Evolutionary conservation across 1,140 invertebrate genomes (phyloP), one percentile per base, ranked within the genome.

Genomic region (Scaptomyza hsui): DNA sequence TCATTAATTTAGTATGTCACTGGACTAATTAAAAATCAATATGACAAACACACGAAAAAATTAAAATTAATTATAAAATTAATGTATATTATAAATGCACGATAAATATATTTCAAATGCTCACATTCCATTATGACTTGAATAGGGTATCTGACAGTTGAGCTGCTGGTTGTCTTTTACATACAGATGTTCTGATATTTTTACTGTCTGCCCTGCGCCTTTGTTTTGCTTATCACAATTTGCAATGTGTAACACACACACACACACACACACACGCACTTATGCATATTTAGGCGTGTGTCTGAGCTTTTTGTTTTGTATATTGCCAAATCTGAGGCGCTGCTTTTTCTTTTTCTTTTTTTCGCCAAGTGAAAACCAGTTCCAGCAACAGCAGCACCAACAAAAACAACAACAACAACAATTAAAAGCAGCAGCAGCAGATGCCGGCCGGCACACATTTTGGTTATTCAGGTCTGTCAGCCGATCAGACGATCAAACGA

Each of bases 401-500:
- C 53, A 42, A 44, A 45, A 29, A 4, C 10, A 52, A 24, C 6
- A 35, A 9, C 24, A 24, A 16, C 10, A 48, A 41, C 56, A 19
- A 19, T n/a, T 15, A 9, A 37, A 37, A 37, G 32, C 64, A 13
- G 19, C 45, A 52, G 18, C 37, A 24, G 55, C 81, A 86, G 81
- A 86, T 88, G 82, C 82, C 82, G 82, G 82, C 82, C 82, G 82
- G 82, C 82, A 83, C 62, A 67, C 60, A 74, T 62, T 82, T 86
- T 75, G 53, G 21, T 44, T 65, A 75, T 67, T 71, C 63, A 61
- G 37, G 62, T 72, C 67, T 57, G 56, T 48, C 67, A 72, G 75
- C 15, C 47, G 37, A 62, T 56, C 69, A 29, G 16, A 49, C 48
- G 41, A 59, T 72, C 62, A 53, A 59, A 65, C 62, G 62, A 59